Evolutionary conservation across 2,113 vertebrate species (phyloP).

Genomic region (Hylia prasina): DNA sequence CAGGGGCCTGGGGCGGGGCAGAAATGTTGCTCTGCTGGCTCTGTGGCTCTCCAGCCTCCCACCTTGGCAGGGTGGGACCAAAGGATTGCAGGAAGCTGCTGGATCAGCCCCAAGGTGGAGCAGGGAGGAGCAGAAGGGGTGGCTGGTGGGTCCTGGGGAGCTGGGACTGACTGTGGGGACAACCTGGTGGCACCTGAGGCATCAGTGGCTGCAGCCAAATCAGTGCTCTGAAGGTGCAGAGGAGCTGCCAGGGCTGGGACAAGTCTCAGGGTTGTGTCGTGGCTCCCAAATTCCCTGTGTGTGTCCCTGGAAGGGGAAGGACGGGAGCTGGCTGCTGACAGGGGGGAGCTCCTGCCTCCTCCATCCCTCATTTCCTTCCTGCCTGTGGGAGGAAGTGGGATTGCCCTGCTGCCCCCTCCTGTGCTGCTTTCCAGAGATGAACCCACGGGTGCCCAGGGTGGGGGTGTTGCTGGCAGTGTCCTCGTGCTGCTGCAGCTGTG

Average conservation of each 20-base stretch:
- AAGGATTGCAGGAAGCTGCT: not conserved
- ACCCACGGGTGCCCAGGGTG: rapidly evolving
- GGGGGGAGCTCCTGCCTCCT: not conserved
- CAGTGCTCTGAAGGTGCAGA: not conserved
- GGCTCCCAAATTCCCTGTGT: not conserved
- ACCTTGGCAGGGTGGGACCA: not conserved
- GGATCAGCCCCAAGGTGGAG: not conserved
- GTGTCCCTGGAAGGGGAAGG: not conserved
- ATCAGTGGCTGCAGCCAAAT: not conserved
- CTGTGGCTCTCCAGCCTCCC: not conserved
- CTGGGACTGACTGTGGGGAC: rapidly evolving
- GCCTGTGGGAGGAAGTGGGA: not conserved
- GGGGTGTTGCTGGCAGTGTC: too few relatives aligned
- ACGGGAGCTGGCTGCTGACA: not conserved
- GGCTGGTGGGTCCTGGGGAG: not conserved
- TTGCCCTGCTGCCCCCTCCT: not conserved
- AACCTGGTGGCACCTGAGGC: not conserved
- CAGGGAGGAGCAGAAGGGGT: not conserved
- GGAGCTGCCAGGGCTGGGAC: not conserved
- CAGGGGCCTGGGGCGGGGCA: not conserved
- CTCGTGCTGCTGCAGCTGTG: rapidly evolving
- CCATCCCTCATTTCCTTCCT: not conserved
- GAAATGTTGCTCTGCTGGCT: conserved; percentile 63
- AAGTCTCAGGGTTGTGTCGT: rapidly evolving
- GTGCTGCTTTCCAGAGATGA: not conserved